A percentile compares a stretch with the other conserved stretches of the same genome.
Conservation (phyloP, 2,888 invertebrate species). For the Clitarchus hookeri region DNA sequence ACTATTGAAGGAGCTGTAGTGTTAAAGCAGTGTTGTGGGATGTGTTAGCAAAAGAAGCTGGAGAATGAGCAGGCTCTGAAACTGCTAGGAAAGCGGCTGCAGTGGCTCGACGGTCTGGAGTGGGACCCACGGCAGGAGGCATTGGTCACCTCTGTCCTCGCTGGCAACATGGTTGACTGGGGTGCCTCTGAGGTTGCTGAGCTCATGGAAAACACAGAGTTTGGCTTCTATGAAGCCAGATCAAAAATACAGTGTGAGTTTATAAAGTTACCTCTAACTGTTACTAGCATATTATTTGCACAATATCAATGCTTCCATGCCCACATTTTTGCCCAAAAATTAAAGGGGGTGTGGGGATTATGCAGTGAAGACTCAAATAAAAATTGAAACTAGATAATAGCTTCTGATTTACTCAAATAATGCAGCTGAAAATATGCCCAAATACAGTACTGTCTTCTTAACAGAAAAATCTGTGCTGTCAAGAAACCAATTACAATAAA, state of each 20-base stretch:
- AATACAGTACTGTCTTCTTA: too few relatives aligned
- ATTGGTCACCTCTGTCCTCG: conserved; percentile 62
- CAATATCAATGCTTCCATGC: too few relatives aligned
- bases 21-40: not conserved
- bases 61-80: conserved; percentile 84
- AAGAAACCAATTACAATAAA: too few relatives aligned
- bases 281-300: too few relatives aligned
- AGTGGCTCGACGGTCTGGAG: conserved; percentile 70
- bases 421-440: too few relatives aligned
- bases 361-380: too few relatives aligned
- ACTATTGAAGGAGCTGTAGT: not conserved
- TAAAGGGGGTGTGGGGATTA: too few relatives aligned
- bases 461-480: too few relatives aligned
- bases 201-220: conserved; percentile 75
- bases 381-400: too few relatives aligned
- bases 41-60: conserved; percentile 71
- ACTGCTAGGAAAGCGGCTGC: conserved; percentile 68
- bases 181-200: conserved; percentile 89
- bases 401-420: too few relatives aligned
- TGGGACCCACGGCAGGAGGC: conserved; percentile 54
- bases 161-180: conserved; percentile 97
- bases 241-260: conserved; percentile 73
- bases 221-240: conserved; percentile 83
- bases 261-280: too few relatives aligned
- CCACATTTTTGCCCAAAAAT: too few relatives aligned